Base-by-base conservation (phyloP, 1,140 invertebrate species). In the Zaprionus taronus region DNA sequence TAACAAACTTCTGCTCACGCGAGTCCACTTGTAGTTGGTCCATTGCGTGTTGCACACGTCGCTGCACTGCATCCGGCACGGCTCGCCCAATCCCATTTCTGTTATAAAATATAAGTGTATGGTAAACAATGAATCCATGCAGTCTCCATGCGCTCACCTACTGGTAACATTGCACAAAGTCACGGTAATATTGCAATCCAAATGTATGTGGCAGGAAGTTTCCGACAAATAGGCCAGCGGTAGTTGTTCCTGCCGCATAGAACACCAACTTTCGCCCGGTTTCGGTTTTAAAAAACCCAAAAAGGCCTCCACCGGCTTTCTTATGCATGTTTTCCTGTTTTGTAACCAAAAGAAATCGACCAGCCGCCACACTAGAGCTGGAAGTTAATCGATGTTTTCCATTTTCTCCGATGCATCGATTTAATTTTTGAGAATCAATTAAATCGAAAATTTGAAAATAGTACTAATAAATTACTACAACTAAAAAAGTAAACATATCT, bases 101-200 rank as follows among this genome's bases (percentile, higher is more conserved):
- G 77, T 6, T 12, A 24, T 22, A 9, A 9, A 58, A 17, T 4
- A 47, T 12, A 34, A 26, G 28, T 11, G 22, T 70, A 2, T 34
- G 20, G 55, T 67, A 51, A 74, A 69, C 34, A 22, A 51, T 22
- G 41, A 26, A 6, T 6, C 7, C 6, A 51, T 44, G 57, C 51
- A 65, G 31, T 53, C 24, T 56, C n/a, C 7, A 47, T 31, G 34
- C 62, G 14, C 74, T 76, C 22, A 91, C 91, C 84, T 91, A 95
- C 94, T 93, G 93, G 77, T 95, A 94, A 62, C 93, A 93, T 69
- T 93, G 92, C 22, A 94, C 78, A 22, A 95, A 73, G 2, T 94
- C 90, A 60, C 92, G 93, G 73, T 94, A 95, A 72, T 94, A 91
- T 4, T 93, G 58, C 17, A 95, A 57, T 1, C 94, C 92, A n/a